A percentile compares a stretch with the other conserved stretches of the same genome.
Conservation (phyloP, 2,113 vertebrate genomes). For the Pantherophis guttatus region DNA sequence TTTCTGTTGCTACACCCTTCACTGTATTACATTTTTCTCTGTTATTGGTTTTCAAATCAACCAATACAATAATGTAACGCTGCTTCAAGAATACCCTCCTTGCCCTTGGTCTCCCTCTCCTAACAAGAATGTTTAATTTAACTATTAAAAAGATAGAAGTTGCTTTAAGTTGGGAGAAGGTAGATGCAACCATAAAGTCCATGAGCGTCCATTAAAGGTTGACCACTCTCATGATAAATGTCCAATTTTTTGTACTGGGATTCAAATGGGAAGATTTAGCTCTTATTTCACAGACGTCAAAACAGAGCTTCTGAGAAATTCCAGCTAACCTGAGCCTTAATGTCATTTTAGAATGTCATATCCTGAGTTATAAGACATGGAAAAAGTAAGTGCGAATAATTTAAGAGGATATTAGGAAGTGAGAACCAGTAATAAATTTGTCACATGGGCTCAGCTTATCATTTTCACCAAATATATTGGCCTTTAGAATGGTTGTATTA, state of each 20-base stretch:
- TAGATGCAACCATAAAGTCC: not conserved
- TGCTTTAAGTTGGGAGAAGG: not conserved
- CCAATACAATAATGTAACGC: not conserved
- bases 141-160: not conserved
- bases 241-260: not conserved
- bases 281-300: slow-evolving; percentile 23
- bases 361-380: not conserved
- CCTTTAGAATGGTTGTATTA: not conserved
- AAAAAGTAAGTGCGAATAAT: not conserved
- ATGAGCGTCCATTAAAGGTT: not conserved
- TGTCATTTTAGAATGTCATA: slow-evolving; percentile 4
- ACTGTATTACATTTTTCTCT: not conserved
- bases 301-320: slow-evolving; percentile 10
- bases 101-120: not conserved
- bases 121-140: not conserved
- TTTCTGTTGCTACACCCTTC: not conserved
- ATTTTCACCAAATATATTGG: not conserved
- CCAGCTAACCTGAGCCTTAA: slow-evolving; percentile 30
- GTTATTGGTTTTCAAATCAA: not conserved
- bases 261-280: not conserved
- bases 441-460: not conserved
- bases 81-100: not conserved
- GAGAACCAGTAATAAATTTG: not conserved
- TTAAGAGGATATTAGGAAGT: slow-evolving; percentile 8
- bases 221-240: not conserved